Conservation (phyloP, 2,797 vertebrate species). For the Lepidocolaptes lacrymiger region DNA sequence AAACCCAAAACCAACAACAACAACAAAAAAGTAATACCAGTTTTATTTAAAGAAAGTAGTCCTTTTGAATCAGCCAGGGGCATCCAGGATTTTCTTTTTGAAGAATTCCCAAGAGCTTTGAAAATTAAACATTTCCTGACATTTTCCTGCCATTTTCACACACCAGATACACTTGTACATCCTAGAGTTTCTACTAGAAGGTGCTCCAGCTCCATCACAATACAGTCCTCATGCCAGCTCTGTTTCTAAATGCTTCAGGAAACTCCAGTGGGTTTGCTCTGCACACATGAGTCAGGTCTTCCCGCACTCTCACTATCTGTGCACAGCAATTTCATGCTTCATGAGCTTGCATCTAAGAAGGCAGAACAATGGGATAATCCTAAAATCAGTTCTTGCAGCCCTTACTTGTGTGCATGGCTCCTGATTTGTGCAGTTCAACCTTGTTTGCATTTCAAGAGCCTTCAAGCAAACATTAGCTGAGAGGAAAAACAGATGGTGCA, state of each 20-base stretch:
- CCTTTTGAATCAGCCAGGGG: not conserved
- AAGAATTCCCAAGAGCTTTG: not conserved
- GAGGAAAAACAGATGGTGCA: not conserved
- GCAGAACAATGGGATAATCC: not conserved
- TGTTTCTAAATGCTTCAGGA: not conserved
- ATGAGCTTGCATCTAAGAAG: not conserved
- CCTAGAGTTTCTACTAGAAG: not conserved
- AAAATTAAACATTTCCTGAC: not conserved
- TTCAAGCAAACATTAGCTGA: slow-evolving; percentile 10
- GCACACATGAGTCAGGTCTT: not conserved
- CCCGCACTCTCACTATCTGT: not conserved
- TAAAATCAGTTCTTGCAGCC: not conserved
- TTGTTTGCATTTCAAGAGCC: not conserved
- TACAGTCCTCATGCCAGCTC: not conserved
- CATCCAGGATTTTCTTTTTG: not conserved
- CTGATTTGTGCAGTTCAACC: not conserved
- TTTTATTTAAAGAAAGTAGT: not conserved
- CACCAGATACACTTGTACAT: not conserved
- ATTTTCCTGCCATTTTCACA: not conserved
- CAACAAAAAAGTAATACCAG: not conserved
- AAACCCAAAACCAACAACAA: no score
- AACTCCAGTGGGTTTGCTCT: not conserved
- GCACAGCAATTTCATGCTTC: not conserved
- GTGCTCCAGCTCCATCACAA: not conserved
- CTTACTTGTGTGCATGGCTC: not conserved